phyloP scores from a whole-genome alignment of 2,113 vertebrate species.

The Apteryx mantelli region DNA sequence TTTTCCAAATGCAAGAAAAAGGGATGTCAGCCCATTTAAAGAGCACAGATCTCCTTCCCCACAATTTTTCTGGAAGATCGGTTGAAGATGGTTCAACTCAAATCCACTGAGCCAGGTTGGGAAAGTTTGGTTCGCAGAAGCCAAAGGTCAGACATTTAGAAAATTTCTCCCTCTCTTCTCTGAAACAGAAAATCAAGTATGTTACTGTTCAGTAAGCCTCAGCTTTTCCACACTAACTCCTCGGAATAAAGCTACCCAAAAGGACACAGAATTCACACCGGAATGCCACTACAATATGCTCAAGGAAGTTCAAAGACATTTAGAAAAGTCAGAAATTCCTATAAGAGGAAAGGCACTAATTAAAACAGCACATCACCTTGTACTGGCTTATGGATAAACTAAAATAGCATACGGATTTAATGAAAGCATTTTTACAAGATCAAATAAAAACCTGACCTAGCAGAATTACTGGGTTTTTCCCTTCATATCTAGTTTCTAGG shows the following conservation, averaged over 20 bases:
- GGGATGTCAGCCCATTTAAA: not conserved
- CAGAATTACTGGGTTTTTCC: not conserved
- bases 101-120: not conserved
- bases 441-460: not conserved
- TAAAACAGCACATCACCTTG: not conserved
- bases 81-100: not conserved
- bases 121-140: not conserved
- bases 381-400: not conserved
- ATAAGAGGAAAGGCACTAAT: not conserved
- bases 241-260: not conserved
- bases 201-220: not conserved
- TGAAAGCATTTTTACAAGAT: not conserved
- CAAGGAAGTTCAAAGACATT: not conserved
- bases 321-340: not conserved
- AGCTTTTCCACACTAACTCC: not conserved
- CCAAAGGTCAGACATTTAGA: not conserved
- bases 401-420: not conserved
- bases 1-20: not conserved
- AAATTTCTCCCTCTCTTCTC: not conserved
- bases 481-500: not conserved
- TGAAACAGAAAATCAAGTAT: not conserved
- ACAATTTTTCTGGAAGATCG: not conserved
- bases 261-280: not conserved
- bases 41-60: not conserved
- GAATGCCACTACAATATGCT: not conserved